A percentile compares a stretch with the other conserved stretches of the same genome.
phyloP scores from a whole-genome alignment of 2,113 vertebrate genomes.

The Chamaea fasciata region DNA sequence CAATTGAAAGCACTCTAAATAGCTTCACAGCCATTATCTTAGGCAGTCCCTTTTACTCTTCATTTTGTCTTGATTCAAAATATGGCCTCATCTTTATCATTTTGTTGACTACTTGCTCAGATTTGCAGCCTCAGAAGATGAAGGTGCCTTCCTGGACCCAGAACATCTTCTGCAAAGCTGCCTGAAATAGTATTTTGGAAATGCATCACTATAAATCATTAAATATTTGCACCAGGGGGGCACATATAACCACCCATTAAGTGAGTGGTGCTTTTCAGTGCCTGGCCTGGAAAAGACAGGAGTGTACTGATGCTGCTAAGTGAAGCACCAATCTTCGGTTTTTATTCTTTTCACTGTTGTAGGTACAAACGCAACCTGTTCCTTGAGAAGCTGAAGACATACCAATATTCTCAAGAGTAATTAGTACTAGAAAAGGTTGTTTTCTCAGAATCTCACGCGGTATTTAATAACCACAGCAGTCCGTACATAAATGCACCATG shows the following conservation, averaged over 20 bases:
- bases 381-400: neutral
- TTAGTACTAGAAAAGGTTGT: neutral
- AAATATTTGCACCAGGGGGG: neutral
- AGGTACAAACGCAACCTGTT: neutral
- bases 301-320: neutral
- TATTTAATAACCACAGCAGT: neutral
- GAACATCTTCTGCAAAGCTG: neutral
- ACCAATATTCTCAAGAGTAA: neutral
- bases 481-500: neutral
- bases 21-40: slow-evolving; percentile 25
- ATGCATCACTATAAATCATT: neutral
- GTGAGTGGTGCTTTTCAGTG: neutral
- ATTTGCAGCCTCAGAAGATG: neutral
- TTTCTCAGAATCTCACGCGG: neutral
- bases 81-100: neutral
- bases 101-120: neutral
- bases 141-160: neutral
- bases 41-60: neutral
- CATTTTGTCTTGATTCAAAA: slow-evolving; percentile 34
- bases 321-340: neutral
- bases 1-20: slow-evolving; percentile 11
- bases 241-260: neutral
- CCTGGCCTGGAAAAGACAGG: neutral
- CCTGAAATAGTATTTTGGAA: neutral
- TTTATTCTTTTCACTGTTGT: neutral